Evolutionary conservation across 2,888 invertebrate genomes (phyloP).

Genomic region (Melanchra persicariae): DNA sequence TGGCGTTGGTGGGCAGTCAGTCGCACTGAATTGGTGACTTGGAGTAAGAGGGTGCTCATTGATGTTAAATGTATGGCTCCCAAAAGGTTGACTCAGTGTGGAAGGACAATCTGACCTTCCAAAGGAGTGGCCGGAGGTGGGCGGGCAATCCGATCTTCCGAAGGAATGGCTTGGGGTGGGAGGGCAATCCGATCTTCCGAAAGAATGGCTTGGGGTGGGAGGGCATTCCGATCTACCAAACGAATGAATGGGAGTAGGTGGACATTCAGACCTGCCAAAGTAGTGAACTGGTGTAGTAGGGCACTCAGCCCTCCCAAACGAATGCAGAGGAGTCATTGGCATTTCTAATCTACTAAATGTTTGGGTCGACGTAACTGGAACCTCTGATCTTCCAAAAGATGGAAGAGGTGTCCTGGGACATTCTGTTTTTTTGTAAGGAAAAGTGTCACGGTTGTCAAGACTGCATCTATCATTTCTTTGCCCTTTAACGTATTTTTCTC

Average conservation of each 20-base stretch:
- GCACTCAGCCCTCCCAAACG: slow-evolving; percentile 73
- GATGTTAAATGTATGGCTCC: slow-evolving; percentile 62
- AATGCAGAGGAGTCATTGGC: slow-evolving; percentile 64
- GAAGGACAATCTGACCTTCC: slow-evolving; percentile 66
- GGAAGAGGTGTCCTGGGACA: slow-evolving; percentile 66
- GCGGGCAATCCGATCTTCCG: slow-evolving; percentile 68
- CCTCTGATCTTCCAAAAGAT: slow-evolving; percentile 72
- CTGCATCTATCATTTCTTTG: slow-evolving; percentile 66
- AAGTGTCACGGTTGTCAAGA: slow-evolving; percentile 68
- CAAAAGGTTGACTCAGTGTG: slow-evolving; percentile 69
- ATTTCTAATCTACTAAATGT: slow-evolving; percentile 64
- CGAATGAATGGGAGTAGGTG: slow-evolving; percentile 63
- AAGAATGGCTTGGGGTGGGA: slow-evolving; percentile 64
- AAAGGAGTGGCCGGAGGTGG: slow-evolving; percentile 67
- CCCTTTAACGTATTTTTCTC: slow-evolving; percentile 51
- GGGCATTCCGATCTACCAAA: slow-evolving; percentile 68
- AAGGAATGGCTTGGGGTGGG: slow-evolving; percentile 71
- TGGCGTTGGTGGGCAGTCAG: slow-evolving; percentile 66
- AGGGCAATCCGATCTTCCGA: slow-evolving; percentile 72
- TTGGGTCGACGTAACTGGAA: slow-evolving; percentile 68
- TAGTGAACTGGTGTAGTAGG: slow-evolving; percentile 77
- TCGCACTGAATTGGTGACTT: slow-evolving; percentile 69
- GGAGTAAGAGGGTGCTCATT: slow-evolving; percentile 71
- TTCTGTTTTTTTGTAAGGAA: slow-evolving; percentile 64
- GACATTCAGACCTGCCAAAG: slow-evolving; percentile 69